Percentiles rank a stretch among this genome's conserved stretches.
Conservation (phyloP, 2,113 vertebrate genomes). For the Atherinomorus stipes region DNA sequence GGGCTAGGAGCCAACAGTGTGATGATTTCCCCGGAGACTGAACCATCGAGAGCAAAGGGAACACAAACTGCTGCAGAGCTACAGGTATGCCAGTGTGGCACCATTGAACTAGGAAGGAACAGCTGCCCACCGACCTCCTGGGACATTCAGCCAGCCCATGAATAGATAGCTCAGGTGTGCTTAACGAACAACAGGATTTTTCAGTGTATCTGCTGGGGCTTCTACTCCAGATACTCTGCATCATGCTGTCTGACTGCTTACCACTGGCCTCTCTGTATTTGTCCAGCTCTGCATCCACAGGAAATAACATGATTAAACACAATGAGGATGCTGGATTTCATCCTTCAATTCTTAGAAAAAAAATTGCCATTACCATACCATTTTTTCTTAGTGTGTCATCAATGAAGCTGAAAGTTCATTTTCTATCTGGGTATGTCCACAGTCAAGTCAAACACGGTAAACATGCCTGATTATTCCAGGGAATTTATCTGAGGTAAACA, state of each 20-base stretch:
- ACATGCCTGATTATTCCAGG: too few relatives aligned
- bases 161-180: conserved; percentile 77
- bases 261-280: conserved; percentile 25
- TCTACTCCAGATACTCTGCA: conserved; percentile 42
- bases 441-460: too few relatives aligned
- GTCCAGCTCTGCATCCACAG: background rate
- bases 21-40: conserved; percentile 74
- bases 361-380: too few relatives aligned
- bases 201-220: conserved; percentile 45
- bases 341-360: background rate
- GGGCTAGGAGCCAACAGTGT: conserved; percentile 54
- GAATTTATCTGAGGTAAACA: too few relatives aligned
- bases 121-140: conserved; percentile 76
- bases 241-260: conserved; percentile 57
- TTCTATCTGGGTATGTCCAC: too few relatives aligned
- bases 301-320: conserved; percentile 20
- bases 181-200: conserved; percentile 55
- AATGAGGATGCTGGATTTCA: background rate
- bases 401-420: too few relatives aligned
- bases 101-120: conserved; percentile 63
- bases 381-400: too few relatives aligned
- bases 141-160: conserved; percentile 50
- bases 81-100: conserved; percentile 74
- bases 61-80: conserved; percentile 67
- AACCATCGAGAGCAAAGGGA: conserved; percentile 57